Evolutionary conservation across 2,888 invertebrate genomes (phyloP).

Genomic region (Odontocolon sp.): DNA sequence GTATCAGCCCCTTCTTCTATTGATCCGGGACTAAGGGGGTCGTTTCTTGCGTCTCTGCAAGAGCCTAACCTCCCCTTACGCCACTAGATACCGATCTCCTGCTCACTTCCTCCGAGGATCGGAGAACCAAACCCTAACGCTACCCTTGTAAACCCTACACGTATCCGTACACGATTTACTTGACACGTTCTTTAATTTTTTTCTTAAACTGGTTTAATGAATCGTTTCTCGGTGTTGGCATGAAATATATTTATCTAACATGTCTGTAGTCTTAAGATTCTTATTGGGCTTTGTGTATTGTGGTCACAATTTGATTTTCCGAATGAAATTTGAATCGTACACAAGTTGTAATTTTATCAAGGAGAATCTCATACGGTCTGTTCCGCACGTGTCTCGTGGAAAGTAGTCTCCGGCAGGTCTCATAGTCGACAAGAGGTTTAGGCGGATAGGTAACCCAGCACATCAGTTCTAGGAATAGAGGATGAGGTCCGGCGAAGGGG

Average conservation of each 20-base stretch:
- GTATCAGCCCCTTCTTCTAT: conserved; percentile 77
- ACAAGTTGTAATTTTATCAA: conserved; percentile 36
- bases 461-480: conserved; percentile 35
- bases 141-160: background rate
- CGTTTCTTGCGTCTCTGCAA: conserved; percentile 73
- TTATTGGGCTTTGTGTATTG: too few species aligned
- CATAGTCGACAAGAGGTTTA: conserved; percentile 51
- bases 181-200: background rate
- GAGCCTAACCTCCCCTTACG: conserved; percentile 52
- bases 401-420: conserved; percentile 38
- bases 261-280: too few species aligned
- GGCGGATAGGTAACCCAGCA: conserved; percentile 41
- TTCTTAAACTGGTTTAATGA: background rate
- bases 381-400: conserved; percentile 40
- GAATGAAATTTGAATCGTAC: background rate
- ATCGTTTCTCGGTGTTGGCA: background rate
- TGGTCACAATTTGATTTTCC: too few species aligned
- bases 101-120: conserved; percentile 28
- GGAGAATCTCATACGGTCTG: conserved; percentile 40
- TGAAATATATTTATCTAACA: too few species aligned
- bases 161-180: conserved; percentile 26
- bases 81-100: conserved; percentile 41
- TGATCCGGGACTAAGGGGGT: conserved; percentile 77
- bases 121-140: conserved; percentile 12
- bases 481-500: conserved; percentile 14